These are phyloP conservation scores for Babylonia areolata DNA, from an alignment of 1,140 invertebrate species.

Conservation along the genomic window DNA sequence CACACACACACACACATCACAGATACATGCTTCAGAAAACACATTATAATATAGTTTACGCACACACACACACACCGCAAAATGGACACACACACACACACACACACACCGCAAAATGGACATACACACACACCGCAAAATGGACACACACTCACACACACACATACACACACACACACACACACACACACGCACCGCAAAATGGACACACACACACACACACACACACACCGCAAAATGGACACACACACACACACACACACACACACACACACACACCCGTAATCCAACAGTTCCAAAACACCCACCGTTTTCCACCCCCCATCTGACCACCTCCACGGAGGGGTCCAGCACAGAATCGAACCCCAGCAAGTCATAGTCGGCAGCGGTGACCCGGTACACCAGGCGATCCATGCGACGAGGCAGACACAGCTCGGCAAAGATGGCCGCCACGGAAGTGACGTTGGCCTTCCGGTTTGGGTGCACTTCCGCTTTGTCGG, in stretches of 20 bases:
- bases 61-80: too few relatives aligned
- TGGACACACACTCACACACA: too few relatives aligned
- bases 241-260: not conserved
- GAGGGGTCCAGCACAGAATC: not conserved
- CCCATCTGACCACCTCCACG: conserved; percentile 25
- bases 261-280: too few relatives aligned
- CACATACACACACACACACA: not conserved
- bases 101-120: too few relatives aligned
- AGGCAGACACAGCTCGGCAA: conserved; percentile 16
- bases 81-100: too few relatives aligned
- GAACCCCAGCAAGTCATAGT: conserved; percentile 20
- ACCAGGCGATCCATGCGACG: conserved; percentile 16
- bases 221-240: not conserved
- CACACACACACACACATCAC: too few relatives aligned
- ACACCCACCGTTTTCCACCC: not conserved
- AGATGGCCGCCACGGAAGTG: conserved; percentile 26
- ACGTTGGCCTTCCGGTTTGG: conserved; percentile 13
- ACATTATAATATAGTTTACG: too few relatives aligned
- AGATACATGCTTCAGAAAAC: too few relatives aligned
- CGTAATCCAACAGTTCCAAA: not conserved
- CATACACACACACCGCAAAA: too few relatives aligned
- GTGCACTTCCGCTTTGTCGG: not conserved
- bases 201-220: not conserved
- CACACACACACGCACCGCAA: not conserved
- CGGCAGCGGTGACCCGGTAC: not conserved